Evolutionary conservation across 2,888 invertebrate species (phyloP).

Genomic region (Drosophila paracracens): DNA sequence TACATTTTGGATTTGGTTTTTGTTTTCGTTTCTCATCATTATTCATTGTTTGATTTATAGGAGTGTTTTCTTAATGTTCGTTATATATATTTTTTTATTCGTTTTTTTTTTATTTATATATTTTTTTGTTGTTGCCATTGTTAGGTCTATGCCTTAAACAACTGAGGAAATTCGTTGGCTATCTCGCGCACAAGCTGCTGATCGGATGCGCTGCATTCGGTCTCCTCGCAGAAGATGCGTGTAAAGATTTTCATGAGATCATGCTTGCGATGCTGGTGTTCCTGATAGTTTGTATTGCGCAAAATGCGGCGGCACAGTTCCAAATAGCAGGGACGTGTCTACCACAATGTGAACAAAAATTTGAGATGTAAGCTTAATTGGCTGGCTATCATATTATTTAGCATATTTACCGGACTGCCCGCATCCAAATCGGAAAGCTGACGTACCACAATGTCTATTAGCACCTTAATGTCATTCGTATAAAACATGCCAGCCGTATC

Average conservation of each 20-base stretch:
- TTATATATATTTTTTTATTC: not conserved
- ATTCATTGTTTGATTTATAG: slow-evolving; percentile 13
- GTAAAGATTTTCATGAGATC: slow-evolving; percentile 94
- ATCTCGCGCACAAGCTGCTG: slow-evolving; percentile 92
- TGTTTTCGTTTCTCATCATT: slow-evolving; percentile 12
- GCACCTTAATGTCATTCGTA: slow-evolving; percentile 96
- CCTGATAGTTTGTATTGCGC: slow-evolving; percentile 92
- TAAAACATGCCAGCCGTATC: slow-evolving; percentile 95
- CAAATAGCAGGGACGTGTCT: slow-evolving; percentile 92
- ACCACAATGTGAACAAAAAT: slow-evolving; percentile 31
- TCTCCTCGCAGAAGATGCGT: slow-evolving; percentile 93
- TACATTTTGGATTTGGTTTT: slow-evolving; percentile 46
- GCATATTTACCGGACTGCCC: slow-evolving; percentile 90
- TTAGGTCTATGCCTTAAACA: slow-evolving; percentile 88
- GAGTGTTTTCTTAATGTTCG: slow-evolving; percentile 13
- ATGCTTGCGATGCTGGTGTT: slow-evolving; percentile 92
- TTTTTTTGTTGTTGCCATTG: slow-evolving; percentile 50
- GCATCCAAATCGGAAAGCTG: slow-evolving; percentile 95
- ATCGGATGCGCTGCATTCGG: slow-evolving; percentile 90
- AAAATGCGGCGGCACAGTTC: slow-evolving; percentile 92
- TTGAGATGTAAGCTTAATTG: not conserved
- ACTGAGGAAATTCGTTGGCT: slow-evolving; percentile 93
- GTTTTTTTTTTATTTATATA: not conserved
- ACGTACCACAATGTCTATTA: slow-evolving; percentile 96
- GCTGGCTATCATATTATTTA: not conserved